phyloP scores from a whole-genome alignment of 2,113 vertebrate genomes.

The Girardinichthys multiradiatus region DNA sequence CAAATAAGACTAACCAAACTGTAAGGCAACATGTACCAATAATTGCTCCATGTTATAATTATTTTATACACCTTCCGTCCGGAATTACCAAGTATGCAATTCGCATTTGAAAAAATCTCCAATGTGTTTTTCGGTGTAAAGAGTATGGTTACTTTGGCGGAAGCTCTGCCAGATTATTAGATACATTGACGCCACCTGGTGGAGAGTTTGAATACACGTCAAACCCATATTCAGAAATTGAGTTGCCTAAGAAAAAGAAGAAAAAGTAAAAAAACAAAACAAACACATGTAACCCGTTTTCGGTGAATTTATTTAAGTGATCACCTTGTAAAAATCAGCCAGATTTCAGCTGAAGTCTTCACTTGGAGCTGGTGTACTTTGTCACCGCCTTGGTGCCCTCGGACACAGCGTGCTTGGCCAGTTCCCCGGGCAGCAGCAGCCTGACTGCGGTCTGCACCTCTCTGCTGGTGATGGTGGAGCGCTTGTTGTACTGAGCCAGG shows the following conservation, averaged over 20 bases:
- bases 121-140: too few relatives aligned
- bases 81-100: too few relatives aligned
- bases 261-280: too few relatives aligned
- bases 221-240: not conserved
- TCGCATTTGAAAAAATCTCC: too few relatives aligned
- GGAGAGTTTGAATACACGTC: not conserved
- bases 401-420: slow-evolving; percentile 83
- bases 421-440: slow-evolving; percentile 82
- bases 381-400: slow-evolving; percentile 84
- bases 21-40: too few relatives aligned
- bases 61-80: too few relatives aligned
- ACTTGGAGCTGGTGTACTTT: slow-evolving; percentile 85
- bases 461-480: slow-evolving; percentile 82
- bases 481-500: slow-evolving; percentile 82
- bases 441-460: slow-evolving; percentile 83
- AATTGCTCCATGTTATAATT: too few relatives aligned
- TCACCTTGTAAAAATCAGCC: too few relatives aligned
- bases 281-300: too few relatives aligned
- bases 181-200: not conserved
- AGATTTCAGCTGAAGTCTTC: slow-evolving; percentile 20
- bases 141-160: not conserved
- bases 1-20: too few relatives aligned
- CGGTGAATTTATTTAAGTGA: too few relatives aligned
- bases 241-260: not conserved
- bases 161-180: not conserved